Evolutionary conservation across 2,888 invertebrate genomes (phyloP).

Genomic region (Tholera decimalis): DNA sequence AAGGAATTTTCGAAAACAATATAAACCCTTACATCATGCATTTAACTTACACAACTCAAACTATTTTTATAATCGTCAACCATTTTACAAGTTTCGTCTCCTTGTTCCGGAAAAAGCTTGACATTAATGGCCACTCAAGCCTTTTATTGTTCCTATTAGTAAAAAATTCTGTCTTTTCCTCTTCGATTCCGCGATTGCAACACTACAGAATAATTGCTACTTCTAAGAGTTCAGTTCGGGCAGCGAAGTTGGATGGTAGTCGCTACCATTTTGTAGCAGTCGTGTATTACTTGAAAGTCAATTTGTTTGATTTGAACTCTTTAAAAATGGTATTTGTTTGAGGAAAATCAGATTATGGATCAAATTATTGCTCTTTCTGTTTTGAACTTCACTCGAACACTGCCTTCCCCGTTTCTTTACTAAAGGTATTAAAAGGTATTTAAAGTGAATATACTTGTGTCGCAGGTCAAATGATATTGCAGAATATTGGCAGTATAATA

Average conservation of each 20-base stretch:
- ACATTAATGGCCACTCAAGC: conserved; percentile 59
- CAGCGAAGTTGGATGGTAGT: conserved; percentile 15
- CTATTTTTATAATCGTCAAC: conserved; percentile 7
- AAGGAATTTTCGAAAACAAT: too few species aligned
- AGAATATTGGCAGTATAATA: too few species aligned
- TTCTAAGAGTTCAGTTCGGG: conserved; percentile 28
- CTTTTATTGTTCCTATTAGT: conserved; percentile 54
- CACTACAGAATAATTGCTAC: conserved; percentile 66
- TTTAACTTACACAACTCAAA: conserved; percentile 12
- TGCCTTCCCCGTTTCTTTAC: too few species aligned
- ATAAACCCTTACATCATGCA: background rate
- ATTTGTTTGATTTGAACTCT: background rate
- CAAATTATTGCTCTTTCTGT: too few species aligned
- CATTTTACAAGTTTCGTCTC: conserved; percentile 32
- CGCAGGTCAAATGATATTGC: too few species aligned
- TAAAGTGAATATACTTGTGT: too few species aligned
- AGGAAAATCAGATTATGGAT: background rate
- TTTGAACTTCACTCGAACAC: too few species aligned
- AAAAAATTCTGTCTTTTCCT: conserved; percentile 52
- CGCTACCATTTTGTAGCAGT: conserved; percentile 15
- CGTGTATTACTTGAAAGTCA: background rate
- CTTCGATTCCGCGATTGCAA: conserved; percentile 43
- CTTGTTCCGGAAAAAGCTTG: conserved; percentile 41
- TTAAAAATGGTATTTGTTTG: background rate
- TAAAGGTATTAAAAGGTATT: too few species aligned